phyloP scores from a whole-genome alignment of 2,797 vertebrate genomes.

The Pitangus sulphuratus region DNA sequence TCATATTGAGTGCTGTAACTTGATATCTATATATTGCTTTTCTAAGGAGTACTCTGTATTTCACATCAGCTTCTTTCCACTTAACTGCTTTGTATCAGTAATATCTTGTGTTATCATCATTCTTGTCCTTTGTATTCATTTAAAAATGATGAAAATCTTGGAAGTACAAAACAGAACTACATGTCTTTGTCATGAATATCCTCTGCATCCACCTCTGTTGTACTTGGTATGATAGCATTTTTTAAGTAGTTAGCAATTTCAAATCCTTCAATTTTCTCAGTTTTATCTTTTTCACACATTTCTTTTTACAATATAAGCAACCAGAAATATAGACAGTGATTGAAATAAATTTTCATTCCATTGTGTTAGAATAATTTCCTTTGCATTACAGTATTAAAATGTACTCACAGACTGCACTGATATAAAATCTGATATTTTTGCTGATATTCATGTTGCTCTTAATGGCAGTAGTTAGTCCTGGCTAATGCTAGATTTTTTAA shows the following conservation, averaged over 20 bases:
- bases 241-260: neutral
- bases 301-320: neutral
- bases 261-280: neutral
- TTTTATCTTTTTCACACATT: neutral
- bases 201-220: neutral
- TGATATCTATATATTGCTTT: neutral
- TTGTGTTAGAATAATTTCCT: neutral
- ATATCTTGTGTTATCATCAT: neutral
- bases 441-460: neutral
- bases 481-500: neutral
- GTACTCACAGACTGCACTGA: neutral
- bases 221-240: neutral
- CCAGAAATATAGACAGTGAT: neutral
- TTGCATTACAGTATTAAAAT: neutral
- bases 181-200: neutral
- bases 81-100: neutral
- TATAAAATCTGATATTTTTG: neutral
- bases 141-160: neutral
- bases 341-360: neutral
- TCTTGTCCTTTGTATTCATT: neutral
- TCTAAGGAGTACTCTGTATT: neutral
- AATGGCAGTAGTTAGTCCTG: neutral
- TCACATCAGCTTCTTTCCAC: neutral
- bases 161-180: neutral
- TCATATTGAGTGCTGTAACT: accelerated